Evolutionary conservation across 2,113 vertebrate species (phyloP).

Genomic region (Tauraco erythrolophus): DNA sequence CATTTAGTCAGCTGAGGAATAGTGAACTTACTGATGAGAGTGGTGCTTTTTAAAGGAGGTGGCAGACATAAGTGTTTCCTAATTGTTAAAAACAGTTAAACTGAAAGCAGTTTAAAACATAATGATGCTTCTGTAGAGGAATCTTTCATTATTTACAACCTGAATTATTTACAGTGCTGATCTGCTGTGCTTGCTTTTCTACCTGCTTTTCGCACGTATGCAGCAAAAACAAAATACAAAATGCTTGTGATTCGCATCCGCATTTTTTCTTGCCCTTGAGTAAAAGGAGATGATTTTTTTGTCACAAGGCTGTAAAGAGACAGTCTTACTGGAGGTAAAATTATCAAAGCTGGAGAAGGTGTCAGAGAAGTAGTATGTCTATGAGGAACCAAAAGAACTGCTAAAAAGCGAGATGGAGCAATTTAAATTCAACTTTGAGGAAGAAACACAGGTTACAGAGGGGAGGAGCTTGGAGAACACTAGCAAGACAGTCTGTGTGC

Average conservation of each 20-base stretch:
- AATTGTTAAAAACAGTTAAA: conserved; percentile 1
- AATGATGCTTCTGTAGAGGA: conserved; percentile 8
- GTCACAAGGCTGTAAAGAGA: neutral
- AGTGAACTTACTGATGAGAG: neutral
- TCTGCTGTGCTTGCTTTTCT: conserved; percentile 23
- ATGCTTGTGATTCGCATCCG: neutral
- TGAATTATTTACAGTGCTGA: conserved; percentile 17
- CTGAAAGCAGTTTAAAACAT: conserved; percentile 18
- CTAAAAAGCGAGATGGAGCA: neutral
- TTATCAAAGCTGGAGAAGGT: neutral
- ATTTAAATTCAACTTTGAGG: neutral
- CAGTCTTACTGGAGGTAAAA: neutral
- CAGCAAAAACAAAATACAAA: neutral
- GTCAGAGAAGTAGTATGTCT: neutral
- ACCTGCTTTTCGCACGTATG: neutral
- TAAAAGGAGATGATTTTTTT: neutral
- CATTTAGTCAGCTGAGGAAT: neutral
- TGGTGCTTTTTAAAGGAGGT: neutral
- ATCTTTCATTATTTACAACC: neutral
- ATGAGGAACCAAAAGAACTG: neutral
- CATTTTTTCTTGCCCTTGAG: neutral
- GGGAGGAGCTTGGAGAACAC: neutral
- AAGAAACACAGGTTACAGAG: neutral
- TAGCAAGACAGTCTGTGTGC: neutral
- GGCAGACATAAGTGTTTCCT: neutral